Evolutionary conservation across 2,113 vertebrate genomes (phyloP).

Genomic region (Trochalopteron elliotii): DNA sequence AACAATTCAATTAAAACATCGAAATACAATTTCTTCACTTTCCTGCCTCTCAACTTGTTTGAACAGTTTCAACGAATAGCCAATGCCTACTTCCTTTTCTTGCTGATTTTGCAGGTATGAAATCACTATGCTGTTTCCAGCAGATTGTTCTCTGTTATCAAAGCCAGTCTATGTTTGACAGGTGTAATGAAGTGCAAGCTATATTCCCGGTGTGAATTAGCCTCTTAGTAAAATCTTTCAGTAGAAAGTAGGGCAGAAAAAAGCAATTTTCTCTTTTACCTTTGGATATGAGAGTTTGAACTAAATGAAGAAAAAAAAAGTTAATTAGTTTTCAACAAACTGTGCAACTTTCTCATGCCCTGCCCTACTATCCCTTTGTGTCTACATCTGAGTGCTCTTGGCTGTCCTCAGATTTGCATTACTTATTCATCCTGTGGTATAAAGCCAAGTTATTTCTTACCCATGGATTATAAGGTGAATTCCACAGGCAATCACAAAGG

Average conservation of each 20-base stretch:
- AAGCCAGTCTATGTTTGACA: neutral
- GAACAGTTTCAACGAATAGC: constrained; percentile 94
- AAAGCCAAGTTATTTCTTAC: neutral
- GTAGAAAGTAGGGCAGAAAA: neutral
- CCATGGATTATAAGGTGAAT: neutral
- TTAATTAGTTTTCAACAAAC: neutral
- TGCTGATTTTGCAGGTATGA: constrained; percentile 88
- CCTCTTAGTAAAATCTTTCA: neutral
- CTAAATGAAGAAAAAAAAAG: neutral
- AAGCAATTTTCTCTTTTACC: neutral
- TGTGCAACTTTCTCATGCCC: neutral
- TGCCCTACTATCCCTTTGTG: neutral
- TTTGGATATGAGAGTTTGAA: neutral
- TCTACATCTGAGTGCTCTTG: neutral
- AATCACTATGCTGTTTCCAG: neutral
- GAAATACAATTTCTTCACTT: constrained; percentile 90
- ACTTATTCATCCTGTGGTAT: neutral
- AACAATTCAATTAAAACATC: constrained; percentile 92
- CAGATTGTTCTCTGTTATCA: neutral
- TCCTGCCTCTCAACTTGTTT: constrained; percentile 93
- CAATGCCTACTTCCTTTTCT: constrained; percentile 92
- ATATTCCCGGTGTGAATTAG: neutral
- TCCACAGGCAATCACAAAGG: neutral
- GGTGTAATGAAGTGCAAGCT: neutral
- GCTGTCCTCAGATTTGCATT: neutral